Evolutionary conservation across 2,113 vertebrate species (phyloP), one percentile per base, ranked within the genome.

Genomic region (Plestiodon gilberti): DNA sequence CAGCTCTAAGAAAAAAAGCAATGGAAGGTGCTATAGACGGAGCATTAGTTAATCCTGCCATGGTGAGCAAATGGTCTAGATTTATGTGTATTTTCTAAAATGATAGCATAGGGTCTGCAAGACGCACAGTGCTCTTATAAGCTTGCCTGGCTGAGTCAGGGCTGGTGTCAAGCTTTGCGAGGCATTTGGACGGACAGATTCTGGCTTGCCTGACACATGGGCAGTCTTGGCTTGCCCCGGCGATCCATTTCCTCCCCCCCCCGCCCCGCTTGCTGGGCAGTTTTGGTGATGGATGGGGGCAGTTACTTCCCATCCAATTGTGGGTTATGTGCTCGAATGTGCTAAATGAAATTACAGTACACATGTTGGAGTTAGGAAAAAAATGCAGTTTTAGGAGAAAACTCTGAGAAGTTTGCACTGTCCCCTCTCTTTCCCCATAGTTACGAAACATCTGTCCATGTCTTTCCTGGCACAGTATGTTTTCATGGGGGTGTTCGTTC

Each of bases 41-140:
- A 4, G 97, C 98, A 0, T 86, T 99, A 81, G 96, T 99, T 89
- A 99, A 97, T 89, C 98, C 98, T 0, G 90, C 94, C 1, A 93
- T 98, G 98, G 99, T 99, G 93, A 97, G 96, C 13, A 83, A 1
- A 2, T 0, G n/a, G 1, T 76, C 8, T 48, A 15, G 25, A n/a
- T 61, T 17, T 23, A 13, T 1, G 28, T 78, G 17, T 59, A 28
- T 40, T 79, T 20, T 20, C 17, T 35, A 25, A 15, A 20, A 6
- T 52, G 6, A 6, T 64, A 62, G 38, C 55, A 13, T 15, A 65
- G 1, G 5, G 25, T 62, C 25, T 48, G 59, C 3, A 48, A 20
- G 6, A 14, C 57, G 43, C 48, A 22, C n/a, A 43, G 40, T 61
- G n/a, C 1, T 70, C 5, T 33, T 43, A 33, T 71, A 35, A 59